phyloP scores from a whole-genome alignment of 2,888 invertebrate species.

The Linyphia triangularis region DNA sequence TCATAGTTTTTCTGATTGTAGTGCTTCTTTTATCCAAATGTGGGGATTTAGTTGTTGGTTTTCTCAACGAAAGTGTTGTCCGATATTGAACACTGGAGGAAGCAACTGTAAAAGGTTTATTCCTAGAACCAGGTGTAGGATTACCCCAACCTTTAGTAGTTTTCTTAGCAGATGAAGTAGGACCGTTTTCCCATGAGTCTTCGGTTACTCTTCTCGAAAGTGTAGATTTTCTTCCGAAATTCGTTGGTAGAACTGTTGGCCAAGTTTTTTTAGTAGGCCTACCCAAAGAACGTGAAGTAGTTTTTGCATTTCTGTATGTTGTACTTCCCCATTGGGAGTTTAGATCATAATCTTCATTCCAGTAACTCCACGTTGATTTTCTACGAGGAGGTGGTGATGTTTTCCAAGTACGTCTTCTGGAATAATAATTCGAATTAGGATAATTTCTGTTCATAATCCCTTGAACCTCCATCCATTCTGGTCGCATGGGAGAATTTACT shows the following conservation, averaged over 20 bases:
- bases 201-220: not conserved
- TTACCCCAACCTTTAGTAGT: not conserved
- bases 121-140: not conserved
- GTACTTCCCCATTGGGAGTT: not conserved
- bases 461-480: not conserved
- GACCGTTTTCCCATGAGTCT: not conserved
- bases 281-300: not conserved
- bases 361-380: not conserved
- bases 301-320: not conserved
- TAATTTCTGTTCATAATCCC: not conserved
- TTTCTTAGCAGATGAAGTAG: not conserved
- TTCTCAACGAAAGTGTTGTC: not conserved
- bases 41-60: not conserved
- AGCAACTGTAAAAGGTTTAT: no score
- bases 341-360: not conserved
- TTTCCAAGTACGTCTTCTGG: not conserved
- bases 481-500: no score
- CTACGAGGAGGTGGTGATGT: not conserved
- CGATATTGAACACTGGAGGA: not conserved
- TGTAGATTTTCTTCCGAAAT: not conserved
- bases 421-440: not conserved
- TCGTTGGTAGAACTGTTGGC: not conserved
- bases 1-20: not conserved
- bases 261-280: conserved; percentile 12
- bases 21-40: not conserved